Base-by-base conservation (phyloP, 2,113 vertebrate genomes). In the Pelmatolapia mariae region DNA sequence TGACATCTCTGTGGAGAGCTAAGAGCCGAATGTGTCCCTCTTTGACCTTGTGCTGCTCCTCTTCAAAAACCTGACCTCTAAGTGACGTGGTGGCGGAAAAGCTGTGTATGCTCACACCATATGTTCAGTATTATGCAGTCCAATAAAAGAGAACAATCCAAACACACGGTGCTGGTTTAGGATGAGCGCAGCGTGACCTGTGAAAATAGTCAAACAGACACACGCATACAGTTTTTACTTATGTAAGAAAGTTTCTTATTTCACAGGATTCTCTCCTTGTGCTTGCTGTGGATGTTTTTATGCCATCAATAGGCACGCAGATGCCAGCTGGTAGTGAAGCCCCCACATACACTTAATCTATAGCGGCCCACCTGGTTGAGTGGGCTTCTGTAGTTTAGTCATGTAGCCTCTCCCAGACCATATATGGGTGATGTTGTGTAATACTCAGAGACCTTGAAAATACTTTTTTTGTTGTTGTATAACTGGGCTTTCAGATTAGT, bases 291-390 rank as follows among this genome's bases (percentile, higher is more conserved):
- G 40, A 80, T 82, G 80, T 66, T 91, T 92, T 84, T 29, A 83
- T 89, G 68, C 82, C 29, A 82, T 84, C 81, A 43, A 71, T 66
- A 79, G 45, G 79, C 16, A 33, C 29, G 31, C 79, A 53, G 36
- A 66, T 90, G 80, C 87, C 90, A 87, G 86, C 80, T 89, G 89
- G 85, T 22, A 50, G 82, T 56, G 83, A 89, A 91, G 84, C 90
- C 90, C 91, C 92, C 93, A 82, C 66, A 66, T 36, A 85, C 47
- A 81, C 26, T 57, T n/a, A 84, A 92, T 89, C 87, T 86, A 89
- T 89, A 87, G 89, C 76, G 3, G 89, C 90, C 91, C 89, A 95
- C 92, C 90, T 92, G 84, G 82, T 85, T 80, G 86, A 88, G 93
- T 93, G 89, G 93, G 92, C 86, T 89, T 40, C 45, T 78, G 81